Conservation (phyloP, 1,140 invertebrate genomes). For the Orchestia grillus region DNA sequence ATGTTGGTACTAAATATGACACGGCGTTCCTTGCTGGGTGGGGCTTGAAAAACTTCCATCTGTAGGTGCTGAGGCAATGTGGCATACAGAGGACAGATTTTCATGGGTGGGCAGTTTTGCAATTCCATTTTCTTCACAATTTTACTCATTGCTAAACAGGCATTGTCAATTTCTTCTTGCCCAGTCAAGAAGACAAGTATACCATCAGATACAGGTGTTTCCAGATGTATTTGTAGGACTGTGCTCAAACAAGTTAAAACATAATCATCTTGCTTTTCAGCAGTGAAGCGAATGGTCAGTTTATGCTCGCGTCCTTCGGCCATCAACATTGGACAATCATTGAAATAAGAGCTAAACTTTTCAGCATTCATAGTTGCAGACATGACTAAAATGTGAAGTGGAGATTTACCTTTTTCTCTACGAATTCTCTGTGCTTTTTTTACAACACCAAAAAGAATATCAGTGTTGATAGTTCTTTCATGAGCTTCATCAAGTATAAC, state of each 20-base stretch:
- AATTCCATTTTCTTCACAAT: conserved; percentile 76
- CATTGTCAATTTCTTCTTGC: conserved; percentile 97
- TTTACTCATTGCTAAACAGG: conserved; percentile 82
- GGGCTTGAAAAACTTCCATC: conserved; percentile 82
- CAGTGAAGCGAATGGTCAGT: conserved; percentile 82
- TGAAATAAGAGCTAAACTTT: conserved; percentile 91
- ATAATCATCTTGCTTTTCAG: conserved; percentile 87
- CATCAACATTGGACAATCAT: conserved; percentile 87
- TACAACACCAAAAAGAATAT: conserved; percentile 89
- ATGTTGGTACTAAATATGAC: conserved; percentile 98
- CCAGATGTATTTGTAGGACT: conserved; percentile 91
- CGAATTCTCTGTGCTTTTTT: conserved; percentile 83
- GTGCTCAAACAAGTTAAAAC: conserved; percentile 83
- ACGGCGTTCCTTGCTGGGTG: conserved; percentile 81
- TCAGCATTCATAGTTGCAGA: conserved; percentile 97
- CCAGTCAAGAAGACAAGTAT: conserved; percentile 98
- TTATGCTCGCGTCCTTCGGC: conserved; percentile 90
- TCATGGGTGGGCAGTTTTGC: conserved; percentile 75
- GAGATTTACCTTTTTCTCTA: conserved; percentile 71
- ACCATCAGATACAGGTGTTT: conserved; percentile 85
- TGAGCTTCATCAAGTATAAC: conserved; percentile 98
- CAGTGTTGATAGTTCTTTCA: conserved; percentile 95
- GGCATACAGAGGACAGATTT: conserved; percentile 87
- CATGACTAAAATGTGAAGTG: conserved; percentile 83
- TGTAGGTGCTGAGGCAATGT: conserved; percentile 83